Conservation (phyloP, 2,797 vertebrate species). For the Rhinoraja longicauda region DNA sequence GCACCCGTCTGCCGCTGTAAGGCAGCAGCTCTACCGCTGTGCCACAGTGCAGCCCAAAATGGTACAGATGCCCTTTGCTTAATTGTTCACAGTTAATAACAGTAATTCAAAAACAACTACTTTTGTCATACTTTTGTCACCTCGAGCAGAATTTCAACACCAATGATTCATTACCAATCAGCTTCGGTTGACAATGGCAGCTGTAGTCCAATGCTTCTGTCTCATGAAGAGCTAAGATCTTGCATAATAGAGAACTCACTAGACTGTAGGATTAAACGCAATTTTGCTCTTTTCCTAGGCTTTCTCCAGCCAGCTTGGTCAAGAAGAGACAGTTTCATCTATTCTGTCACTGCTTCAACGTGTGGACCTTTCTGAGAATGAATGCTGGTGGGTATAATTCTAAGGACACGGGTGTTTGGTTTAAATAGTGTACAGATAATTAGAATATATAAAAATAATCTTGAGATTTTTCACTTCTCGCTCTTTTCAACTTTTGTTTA, state of each 20-base stretch:
- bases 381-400: slow-evolving; percentile 63
- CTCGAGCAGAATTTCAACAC: not conserved
- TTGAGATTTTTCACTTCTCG: not conserved
- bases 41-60: no score
- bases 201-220: not conserved
- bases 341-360: slow-evolving; percentile 70
- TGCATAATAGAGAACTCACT: not conserved
- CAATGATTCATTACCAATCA: not conserved
- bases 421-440: not conserved
- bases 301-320: slow-evolving; percentile 56
- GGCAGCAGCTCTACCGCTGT: no score
- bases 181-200: not conserved
- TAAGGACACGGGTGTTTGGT: not conserved
- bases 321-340: slow-evolving; percentile 59
- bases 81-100: not conserved
- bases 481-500: no score
- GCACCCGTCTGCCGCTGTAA: no score
- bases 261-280: not conserved
- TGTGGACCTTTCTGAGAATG: slow-evolving; percentile 56
- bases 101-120: not conserved
- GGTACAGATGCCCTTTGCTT: not conserved
- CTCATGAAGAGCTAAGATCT: not conserved
- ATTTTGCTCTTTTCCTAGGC: slow-evolving; percentile 52
- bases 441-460: not conserved
- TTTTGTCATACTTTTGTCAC: not conserved